These are phyloP conservation scores for Phenacoccus solenopsis DNA, from an alignment of 1,140 invertebrate genomes.

Conservation along the genomic window DNA sequence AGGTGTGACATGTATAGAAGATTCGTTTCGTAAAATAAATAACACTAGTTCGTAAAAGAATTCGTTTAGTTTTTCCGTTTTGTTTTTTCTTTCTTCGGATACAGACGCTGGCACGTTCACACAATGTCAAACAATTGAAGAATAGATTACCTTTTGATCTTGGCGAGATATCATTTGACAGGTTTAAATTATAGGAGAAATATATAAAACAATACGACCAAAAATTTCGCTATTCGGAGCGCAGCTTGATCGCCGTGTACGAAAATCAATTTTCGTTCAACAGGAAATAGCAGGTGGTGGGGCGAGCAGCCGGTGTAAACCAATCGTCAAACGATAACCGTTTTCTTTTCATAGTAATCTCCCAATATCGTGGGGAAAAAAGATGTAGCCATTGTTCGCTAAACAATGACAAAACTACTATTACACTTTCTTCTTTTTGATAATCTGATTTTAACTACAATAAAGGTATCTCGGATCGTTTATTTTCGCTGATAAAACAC, in stretches of 20 bases:
- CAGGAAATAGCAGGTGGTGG: not conserved
- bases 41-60: too few species aligned
- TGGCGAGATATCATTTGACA: not conserved
- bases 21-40: too few species aligned
- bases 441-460: conserved; percentile 3
- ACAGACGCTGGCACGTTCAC: too few species aligned
- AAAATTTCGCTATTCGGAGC: not conserved
- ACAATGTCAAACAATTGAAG: too few species aligned
- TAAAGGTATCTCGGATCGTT: conserved; percentile 1
- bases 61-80: too few species aligned
- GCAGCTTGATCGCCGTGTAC: not conserved
- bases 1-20: too few species aligned
- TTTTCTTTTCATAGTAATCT: not conserved
- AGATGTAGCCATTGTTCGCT: not conserved
- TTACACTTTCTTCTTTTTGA: not conserved
- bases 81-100: too few species aligned
- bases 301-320: not conserved
- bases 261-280: not conserved
- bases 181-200: not conserved
- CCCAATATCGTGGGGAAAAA: conserved; percentile 1
- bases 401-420: not conserved
- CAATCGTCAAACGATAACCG: not conserved
- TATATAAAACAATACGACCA: not conserved
- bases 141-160: not conserved
- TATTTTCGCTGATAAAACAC: conserved; percentile 2